A percentile compares a stretch with the other conserved stretches of the same genome.
phyloP scores from a whole-genome alignment of 2,888 invertebrate genomes.

The Acleris holmiana region DNA sequence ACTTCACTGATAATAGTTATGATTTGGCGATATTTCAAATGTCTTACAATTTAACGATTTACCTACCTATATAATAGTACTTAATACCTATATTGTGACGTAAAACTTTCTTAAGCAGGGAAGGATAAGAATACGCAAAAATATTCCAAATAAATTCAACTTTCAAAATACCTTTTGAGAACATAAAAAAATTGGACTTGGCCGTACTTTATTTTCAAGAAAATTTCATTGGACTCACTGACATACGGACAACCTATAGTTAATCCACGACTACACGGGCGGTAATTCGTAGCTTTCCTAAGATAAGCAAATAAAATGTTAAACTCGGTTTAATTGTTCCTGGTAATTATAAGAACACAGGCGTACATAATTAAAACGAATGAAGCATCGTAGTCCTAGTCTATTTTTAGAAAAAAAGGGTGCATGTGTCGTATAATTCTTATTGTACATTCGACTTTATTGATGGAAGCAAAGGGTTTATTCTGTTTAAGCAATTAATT shows the following conservation, averaged over 20 bases:
- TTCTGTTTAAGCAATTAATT: constrained; percentile 1
- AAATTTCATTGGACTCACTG: too few relatives aligned
- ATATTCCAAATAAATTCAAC: not conserved
- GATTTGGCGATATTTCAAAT: too few relatives aligned
- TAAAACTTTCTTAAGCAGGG: too few relatives aligned
- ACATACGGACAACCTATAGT: not conserved
- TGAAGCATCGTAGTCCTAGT: constrained; percentile 66
- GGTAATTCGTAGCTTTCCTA: constrained; percentile 16
- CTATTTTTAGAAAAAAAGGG: constrained; percentile 21
- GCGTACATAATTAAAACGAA: constrained; percentile 82
- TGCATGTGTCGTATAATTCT: not conserved
- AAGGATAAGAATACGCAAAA: not conserved
- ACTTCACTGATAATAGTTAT: too few relatives aligned
- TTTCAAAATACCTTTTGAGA: too few relatives aligned
- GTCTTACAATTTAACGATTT: too few relatives aligned
- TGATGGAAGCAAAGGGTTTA: too few relatives aligned
- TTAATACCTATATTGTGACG: not conserved
- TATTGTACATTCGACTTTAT: not conserved
- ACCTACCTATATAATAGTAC: not conserved
- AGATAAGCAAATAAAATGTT: constrained; percentile 64
- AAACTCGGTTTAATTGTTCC: constrained; percentile 67
- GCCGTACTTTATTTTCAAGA: not conserved
- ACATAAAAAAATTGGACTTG: not conserved
- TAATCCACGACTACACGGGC: not conserved
- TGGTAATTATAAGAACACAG: constrained; percentile 73